Evolutionary conservation across 1,140 invertebrate species (phyloP).

Genomic region (Daktulosphaira vitifoliae): DNA sequence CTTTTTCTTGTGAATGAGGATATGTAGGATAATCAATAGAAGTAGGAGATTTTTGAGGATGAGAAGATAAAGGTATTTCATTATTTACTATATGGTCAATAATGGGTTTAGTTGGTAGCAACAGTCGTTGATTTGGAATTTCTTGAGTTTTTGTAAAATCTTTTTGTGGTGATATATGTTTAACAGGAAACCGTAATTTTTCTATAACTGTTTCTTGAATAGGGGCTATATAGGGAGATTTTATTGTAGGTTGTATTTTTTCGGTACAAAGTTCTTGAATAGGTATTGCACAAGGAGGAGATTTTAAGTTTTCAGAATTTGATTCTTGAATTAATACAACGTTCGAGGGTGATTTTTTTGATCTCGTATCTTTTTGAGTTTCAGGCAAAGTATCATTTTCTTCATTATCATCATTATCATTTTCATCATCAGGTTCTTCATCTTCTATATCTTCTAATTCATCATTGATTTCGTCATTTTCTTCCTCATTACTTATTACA

Average conservation of each 20-base stretch:
- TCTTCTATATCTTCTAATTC: constrained; percentile 40
- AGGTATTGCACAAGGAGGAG: not conserved
- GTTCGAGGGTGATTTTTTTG: not conserved
- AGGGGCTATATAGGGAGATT: not conserved
- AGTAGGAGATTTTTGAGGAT: not conserved
- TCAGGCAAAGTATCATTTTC: constrained; percentile 25
- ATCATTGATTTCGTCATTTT: constrained; percentile 39
- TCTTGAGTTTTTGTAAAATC: not conserved
- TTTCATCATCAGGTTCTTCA: constrained; percentile 36
- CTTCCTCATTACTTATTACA: constrained; percentile 33
- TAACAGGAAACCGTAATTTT: too few species aligned
- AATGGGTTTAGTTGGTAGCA: not conserved
- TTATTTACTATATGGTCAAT: not conserved
- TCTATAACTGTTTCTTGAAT: too few species aligned
- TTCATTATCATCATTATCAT: not conserved
- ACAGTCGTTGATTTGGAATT: not conserved
- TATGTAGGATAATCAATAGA: not conserved
- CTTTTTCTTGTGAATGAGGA: not conserved
- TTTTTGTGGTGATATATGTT: constrained; percentile 39
- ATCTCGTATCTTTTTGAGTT: not conserved
- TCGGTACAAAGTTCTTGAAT: too few species aligned
- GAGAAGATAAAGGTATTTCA: too few species aligned
- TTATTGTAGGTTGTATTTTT: too few species aligned
- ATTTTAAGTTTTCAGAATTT: too few species aligned
- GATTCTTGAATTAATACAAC: not conserved